Evolutionary conservation across 2,888 invertebrate genomes (phyloP).

Genomic region (Leptopterna dolabrata): DNA sequence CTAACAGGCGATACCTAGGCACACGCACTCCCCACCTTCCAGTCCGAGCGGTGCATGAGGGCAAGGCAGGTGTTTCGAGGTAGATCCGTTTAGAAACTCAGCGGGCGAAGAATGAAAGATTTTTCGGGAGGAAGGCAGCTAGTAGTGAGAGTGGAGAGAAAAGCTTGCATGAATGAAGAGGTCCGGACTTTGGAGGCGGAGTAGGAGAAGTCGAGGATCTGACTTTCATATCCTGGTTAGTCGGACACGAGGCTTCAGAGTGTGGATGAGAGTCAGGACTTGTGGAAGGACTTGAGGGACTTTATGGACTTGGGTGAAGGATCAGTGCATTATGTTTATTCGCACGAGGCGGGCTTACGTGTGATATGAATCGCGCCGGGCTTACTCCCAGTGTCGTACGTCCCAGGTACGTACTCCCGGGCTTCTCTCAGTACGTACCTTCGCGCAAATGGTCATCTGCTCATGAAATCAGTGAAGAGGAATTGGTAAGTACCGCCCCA

Average conservation of each 20-base stretch:
- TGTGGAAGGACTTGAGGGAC: background rate
- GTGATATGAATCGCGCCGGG: background rate
- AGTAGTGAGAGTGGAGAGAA: slow-evolving; percentile 24
- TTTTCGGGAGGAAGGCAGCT: slow-evolving; percentile 30
- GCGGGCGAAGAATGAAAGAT: slow-evolving; percentile 22
- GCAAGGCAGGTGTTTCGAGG: slow-evolving; percentile 9
- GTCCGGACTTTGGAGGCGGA: background rate
- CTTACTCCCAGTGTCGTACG: background rate
- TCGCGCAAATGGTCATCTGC: background rate
- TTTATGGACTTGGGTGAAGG: background rate
- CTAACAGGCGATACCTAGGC: slow-evolving; percentile 44
- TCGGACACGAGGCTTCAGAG: slow-evolving; percentile 28
- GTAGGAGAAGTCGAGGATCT: slow-evolving; percentile 39
- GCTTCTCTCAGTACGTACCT: no score
- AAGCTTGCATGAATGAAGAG: slow-evolving; percentile 41
- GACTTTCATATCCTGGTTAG: slow-evolving; percentile 49
- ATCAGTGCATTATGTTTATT: background rate
- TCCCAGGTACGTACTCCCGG: background rate
- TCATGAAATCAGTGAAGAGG: background rate
- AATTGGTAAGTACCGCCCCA: background rate
- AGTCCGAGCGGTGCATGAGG: background rate
- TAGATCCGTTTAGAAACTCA: slow-evolving; percentile 47
- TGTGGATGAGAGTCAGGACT: background rate
- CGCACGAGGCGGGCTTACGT: background rate
- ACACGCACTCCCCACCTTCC: slow-evolving; percentile 43